phyloP scores from a whole-genome alignment of 2,797 vertebrate genomes.

The Serranus cabrilla region DNA sequence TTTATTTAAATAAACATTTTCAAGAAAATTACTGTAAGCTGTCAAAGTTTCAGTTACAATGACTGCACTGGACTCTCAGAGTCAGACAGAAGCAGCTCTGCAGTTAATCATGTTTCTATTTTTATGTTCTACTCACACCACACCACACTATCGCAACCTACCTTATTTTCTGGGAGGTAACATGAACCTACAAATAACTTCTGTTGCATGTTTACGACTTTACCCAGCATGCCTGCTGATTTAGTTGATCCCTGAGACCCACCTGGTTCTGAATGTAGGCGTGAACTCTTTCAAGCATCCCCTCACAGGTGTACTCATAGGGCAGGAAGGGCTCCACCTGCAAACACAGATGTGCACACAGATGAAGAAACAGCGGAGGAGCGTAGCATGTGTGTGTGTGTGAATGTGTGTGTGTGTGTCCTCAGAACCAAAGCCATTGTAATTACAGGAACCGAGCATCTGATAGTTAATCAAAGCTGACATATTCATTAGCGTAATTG shows the following conservation, averaged over 20 bases:
- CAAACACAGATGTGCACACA: constrained; percentile 48
- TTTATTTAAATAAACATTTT: too few species aligned
- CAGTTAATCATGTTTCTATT: background rate
- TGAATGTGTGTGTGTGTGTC: background rate
- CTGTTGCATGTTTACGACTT: background rate
- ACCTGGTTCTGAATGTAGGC: constrained; percentile 99
- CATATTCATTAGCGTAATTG: constrained; percentile 84
- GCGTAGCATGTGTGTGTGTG: background rate
- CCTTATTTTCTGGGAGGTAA: background rate
- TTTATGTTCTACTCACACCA: background rate
- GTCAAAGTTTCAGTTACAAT: background rate
- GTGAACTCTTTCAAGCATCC: constrained; percentile 96
- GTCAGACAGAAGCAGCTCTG: too few species aligned
- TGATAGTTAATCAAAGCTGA: constrained; percentile 80
- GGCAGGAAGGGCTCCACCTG: constrained; percentile 97
- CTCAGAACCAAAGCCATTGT: constrained; percentile 21
- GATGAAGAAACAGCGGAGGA: constrained; percentile 31
- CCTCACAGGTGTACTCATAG: constrained; percentile 96
- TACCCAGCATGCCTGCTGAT: background rate
- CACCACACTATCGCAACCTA: background rate
- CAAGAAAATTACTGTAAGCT: background rate
- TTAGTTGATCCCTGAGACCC: constrained; percentile 30
- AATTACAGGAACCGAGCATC: constrained; percentile 66
- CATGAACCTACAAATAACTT: background rate
- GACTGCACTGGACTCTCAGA: background rate